Percentiles rank a stretch among this genome's conserved stretches.
phyloP scores from a whole-genome alignment of 2,888 invertebrate genomes.

The Incurvaria masculella region DNA sequence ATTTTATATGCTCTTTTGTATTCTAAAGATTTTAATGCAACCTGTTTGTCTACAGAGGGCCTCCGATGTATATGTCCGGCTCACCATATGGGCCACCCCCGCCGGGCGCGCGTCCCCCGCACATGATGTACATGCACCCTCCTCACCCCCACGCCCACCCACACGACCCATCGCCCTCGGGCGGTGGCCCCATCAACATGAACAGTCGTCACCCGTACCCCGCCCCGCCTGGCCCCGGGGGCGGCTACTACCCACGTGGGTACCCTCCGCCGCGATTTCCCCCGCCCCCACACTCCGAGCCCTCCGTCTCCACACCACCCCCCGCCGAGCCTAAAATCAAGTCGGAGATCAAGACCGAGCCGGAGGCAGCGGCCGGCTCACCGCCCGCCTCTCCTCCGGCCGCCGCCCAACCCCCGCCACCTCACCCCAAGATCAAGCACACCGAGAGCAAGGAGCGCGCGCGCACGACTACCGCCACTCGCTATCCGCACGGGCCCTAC shows the following conservation, averaged over 20 bases:
- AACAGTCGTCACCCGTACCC: slow-evolving; percentile 7
- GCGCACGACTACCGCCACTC: slow-evolving; percentile 24
- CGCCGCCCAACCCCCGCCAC: slow-evolving; percentile 25
- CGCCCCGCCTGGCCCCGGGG: slow-evolving; percentile 3
- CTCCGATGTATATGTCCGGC: slow-evolving; percentile 40
- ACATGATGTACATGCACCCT: slow-evolving; percentile 27
- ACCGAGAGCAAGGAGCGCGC: slow-evolving; percentile 43
- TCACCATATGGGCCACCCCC: slow-evolving; percentile 25
- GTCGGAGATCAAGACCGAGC: slow-evolving; percentile 48
- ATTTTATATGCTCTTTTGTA: no score
- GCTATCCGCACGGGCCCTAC: slow-evolving; percentile 46
- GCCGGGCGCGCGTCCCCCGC: slow-evolving; percentile 20
- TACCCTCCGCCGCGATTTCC: slow-evolving; percentile 5
- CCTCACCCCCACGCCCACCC: slow-evolving; percentile 20
- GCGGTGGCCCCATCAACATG: slow-evolving; percentile 19
- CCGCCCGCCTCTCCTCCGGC: slow-evolving; percentile 30
- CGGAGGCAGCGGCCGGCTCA: slow-evolving; percentile 26
- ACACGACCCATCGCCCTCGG: slow-evolving; percentile 32
- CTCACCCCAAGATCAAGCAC: slow-evolving; percentile 45
- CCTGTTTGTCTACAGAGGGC: slow-evolving; percentile 26
- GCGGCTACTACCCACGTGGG: background rate
- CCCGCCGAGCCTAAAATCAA: slow-evolving; percentile 29
- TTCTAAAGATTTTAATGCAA: background rate
- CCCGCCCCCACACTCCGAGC: slow-evolving; percentile 8
- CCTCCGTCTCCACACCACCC: slow-evolving; percentile 7